phyloP scores from a whole-genome alignment of 2,113 vertebrate genomes.

The Malurus cyaneus region DNA sequence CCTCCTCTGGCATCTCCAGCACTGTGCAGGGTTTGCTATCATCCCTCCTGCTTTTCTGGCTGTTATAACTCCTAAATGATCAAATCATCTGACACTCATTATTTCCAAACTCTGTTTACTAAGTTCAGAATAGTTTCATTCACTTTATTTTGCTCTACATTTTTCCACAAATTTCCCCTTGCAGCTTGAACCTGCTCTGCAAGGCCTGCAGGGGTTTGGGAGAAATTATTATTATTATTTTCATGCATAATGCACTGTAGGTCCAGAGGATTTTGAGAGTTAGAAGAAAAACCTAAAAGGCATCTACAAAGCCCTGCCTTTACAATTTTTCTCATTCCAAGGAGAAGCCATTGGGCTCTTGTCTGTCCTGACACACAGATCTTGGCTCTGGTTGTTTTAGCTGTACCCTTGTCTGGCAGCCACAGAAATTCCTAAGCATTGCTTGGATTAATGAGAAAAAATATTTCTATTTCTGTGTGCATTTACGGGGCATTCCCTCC shows the following conservation, averaged over 20 bases:
- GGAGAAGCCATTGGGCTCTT: not conserved
- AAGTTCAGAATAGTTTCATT: not conserved
- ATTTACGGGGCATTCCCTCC: not conserved
- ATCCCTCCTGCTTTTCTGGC: not conserved
- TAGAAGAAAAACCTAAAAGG: not conserved
- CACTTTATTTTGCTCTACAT: not conserved
- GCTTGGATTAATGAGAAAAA: not conserved
- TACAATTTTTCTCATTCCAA: not conserved
- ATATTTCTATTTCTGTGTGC: rapidly evolving
- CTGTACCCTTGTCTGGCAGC: not conserved
- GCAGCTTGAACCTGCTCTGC: not conserved
- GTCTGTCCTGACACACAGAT: not conserved
- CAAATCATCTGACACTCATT: not conserved
- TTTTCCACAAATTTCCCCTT: not conserved
- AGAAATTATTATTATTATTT: not conserved
- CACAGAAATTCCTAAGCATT: not conserved
- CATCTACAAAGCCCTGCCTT: not conserved
- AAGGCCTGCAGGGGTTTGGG: not conserved
- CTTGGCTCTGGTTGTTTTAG: not conserved
- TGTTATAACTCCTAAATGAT: not conserved
- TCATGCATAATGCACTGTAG: not conserved
- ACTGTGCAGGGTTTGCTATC: not conserved
- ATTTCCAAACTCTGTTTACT: not conserved
- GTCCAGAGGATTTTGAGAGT: not conserved
- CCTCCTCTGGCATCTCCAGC: not conserved